Conservation (phyloP, 2,113 vertebrate species). For the Mustela lutreola region DNA sequence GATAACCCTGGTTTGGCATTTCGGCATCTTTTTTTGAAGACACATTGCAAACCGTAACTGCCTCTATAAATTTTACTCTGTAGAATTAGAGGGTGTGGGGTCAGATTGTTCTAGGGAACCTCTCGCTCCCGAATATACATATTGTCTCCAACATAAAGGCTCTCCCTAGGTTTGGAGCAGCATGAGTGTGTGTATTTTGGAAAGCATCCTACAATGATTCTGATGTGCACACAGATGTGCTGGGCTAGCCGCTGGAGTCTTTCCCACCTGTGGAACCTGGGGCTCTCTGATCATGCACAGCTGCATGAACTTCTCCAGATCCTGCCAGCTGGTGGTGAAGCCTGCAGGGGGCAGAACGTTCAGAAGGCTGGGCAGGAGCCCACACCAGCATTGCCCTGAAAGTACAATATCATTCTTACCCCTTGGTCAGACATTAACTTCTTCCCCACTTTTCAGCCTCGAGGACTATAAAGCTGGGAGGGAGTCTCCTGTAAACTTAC, state of each 20-base stretch:
- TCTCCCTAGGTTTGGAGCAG: background rate
- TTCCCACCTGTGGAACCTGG: background rate
- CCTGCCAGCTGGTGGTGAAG: background rate
- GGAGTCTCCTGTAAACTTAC: accelerated
- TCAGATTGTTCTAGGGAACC: background rate
- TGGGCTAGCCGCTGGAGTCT: background rate
- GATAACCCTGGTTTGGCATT: background rate
- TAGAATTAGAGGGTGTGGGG: background rate
- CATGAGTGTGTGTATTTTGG: background rate
- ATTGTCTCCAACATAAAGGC: background rate
- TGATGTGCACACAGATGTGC: background rate
- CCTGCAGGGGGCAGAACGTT: background rate
- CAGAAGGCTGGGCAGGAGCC: too few species aligned
- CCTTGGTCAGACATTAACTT: background rate
- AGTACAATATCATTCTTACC: background rate
- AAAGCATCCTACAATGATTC: background rate
- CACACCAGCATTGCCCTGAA: background rate
- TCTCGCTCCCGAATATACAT: background rate
- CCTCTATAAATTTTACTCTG: background rate
- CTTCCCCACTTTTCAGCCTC: background rate
- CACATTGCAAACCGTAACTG: background rate
- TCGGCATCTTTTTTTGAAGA: background rate
- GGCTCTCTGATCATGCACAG: background rate
- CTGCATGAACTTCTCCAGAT: accelerated
- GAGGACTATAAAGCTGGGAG: background rate